Percentiles rank a stretch among this genome's conserved stretches.
Evolutionary conservation across 2,797 vertebrate species (phyloP).

Genomic region (Anas georgica): DNA sequence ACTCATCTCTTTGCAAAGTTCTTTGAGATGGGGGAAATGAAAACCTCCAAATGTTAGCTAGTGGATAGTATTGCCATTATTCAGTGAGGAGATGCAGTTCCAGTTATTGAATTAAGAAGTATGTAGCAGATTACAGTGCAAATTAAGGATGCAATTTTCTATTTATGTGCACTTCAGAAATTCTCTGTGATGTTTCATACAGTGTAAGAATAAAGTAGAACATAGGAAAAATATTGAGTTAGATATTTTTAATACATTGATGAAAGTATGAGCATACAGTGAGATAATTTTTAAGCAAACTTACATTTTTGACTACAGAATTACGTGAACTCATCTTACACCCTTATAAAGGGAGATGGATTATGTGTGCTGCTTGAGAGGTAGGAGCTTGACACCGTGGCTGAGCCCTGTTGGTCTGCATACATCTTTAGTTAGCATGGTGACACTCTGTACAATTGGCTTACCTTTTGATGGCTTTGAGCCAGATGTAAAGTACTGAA

Average conservation of each 20-base stretch:
- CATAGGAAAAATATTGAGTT: background rate
- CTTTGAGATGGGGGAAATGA: background rate
- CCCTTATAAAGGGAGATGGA: background rate
- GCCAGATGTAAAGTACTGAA: background rate
- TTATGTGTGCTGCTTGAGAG: background rate
- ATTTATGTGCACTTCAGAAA: background rate
- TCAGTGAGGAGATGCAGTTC: background rate
- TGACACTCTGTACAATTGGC: background rate
- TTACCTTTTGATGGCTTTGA: background rate
- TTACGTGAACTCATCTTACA: background rate
- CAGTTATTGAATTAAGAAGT: background rate
- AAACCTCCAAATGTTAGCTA: background rate
- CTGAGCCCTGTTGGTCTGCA: background rate
- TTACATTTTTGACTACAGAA: background rate
- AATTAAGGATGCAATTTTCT: background rate
- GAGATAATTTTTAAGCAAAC: background rate
- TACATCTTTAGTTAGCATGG: background rate
- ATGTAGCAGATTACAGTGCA: background rate
- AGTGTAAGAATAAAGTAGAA: background rate
- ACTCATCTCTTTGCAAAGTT: background rate
- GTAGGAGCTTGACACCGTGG: background rate
- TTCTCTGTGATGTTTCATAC: background rate
- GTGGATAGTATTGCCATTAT: background rate
- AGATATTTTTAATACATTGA: background rate
- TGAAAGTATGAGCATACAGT: background rate